A percentile compares a stretch with the other conserved stretches of the same genome.
Conservation (phyloP, 1,140 invertebrate species). For the Andrena cerasifolii region DNA sequence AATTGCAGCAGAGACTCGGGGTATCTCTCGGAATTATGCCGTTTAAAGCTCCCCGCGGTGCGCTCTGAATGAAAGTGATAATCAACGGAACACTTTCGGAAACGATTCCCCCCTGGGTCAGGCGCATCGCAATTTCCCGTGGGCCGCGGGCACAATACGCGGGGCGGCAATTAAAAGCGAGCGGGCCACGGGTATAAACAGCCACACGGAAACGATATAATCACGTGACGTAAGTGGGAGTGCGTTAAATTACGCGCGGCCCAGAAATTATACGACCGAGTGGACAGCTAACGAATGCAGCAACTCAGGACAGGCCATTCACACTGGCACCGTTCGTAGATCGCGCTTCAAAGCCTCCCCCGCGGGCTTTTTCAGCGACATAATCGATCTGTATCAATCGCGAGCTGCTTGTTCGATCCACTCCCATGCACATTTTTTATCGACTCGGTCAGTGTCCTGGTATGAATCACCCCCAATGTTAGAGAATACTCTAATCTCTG, state of each 20-base stretch:
- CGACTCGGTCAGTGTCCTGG: no score
- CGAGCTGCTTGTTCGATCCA: not conserved
- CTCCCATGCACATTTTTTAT: no score
- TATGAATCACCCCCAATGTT: no score
- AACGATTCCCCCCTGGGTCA: slow-evolving; percentile 3
- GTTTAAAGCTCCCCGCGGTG: no score
- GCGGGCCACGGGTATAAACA: slow-evolving; percentile 13
- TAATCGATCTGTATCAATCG: not conserved
- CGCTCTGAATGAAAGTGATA: not conserved
- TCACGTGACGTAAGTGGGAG: slow-evolving; percentile 55
- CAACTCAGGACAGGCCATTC: slow-evolving; percentile 45
- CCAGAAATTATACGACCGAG: slow-evolving; percentile 63
- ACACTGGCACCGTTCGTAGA: slow-evolving; percentile 26
- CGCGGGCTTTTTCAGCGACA: not conserved
- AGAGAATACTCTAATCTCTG: no score
- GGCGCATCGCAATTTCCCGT: not conserved
- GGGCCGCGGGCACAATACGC: slow-evolving; percentile 11
- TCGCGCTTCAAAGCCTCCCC: not conserved
- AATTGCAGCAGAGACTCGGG: not conserved
- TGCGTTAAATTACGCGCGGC: slow-evolving; percentile 63
- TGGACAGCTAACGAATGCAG: slow-evolving; percentile 49
- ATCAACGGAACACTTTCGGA: slow-evolving; percentile 3
- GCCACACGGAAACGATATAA: slow-evolving; percentile 54
- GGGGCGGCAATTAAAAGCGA: slow-evolving; percentile 40
- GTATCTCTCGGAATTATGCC: not conserved